Conservation (phyloP, 2,797 vertebrate genomes). For the Periophthalmus magnuspinnatus region DNA sequence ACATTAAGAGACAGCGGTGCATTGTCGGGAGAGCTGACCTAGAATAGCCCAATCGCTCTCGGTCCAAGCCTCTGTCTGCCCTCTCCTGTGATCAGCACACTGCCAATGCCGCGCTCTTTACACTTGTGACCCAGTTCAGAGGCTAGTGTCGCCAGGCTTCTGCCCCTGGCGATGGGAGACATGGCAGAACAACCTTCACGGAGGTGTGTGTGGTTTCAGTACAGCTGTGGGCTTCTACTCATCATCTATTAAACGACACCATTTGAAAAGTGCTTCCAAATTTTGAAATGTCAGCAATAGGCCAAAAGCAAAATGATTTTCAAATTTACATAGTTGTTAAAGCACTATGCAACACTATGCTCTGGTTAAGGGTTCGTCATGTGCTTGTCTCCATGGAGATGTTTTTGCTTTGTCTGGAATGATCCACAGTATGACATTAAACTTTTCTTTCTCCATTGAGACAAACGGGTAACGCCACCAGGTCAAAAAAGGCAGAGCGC, state of each 20-base stretch:
- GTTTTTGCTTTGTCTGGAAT: background rate
- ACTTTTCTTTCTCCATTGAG: background rate
- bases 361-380: background rate
- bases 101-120: slow-evolving; percentile 74
- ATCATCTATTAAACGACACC: background rate
- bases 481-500: too few species aligned
- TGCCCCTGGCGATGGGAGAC: slow-evolving; percentile 63
- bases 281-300: background rate
- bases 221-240: slow-evolving; percentile 28
- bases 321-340: background rate
- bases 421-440: background rate
- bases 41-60: slow-evolving; percentile 83
- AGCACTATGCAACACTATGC: background rate
- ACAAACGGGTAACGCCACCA: too few species aligned
- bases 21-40: slow-evolving; percentile 84
- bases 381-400: background rate
- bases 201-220: slow-evolving; percentile 41
- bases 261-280: background rate
- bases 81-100: slow-evolving; percentile 74
- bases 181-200: slow-evolving; percentile 58
- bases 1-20: slow-evolving; percentile 76
- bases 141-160: slow-evolving; percentile 62
- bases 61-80: slow-evolving; percentile 75
- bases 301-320: background rate
- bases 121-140: slow-evolving; percentile 73